Base-by-base conservation (phyloP, 2,797 vertebrate genomes). In the Myotis pilosus region DNA sequence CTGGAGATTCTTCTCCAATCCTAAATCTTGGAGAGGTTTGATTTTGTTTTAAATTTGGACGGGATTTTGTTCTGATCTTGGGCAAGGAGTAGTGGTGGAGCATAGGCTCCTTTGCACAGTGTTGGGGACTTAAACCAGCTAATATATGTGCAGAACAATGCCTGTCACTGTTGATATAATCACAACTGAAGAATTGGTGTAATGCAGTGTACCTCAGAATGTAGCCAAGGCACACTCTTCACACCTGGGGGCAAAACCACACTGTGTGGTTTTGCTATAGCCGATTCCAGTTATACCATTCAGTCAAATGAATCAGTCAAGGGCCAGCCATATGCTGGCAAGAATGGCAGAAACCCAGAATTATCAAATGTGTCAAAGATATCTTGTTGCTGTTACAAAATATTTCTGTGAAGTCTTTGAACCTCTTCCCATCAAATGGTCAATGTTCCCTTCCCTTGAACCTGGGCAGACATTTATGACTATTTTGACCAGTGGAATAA, bases 141-240 rank as follows among this genome's bases (percentile, higher is more conserved):
- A 72, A 69, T 25, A 5, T 16, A 62, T 19, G 25, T 30, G 6
- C 8, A 41, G 55, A 47, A 82, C 15, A 7, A 23, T 10, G 11
- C 23, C 25, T 68, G 6, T 23, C 38, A 79, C 15, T 68, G 62
- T 33, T 79, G 41, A 60, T 20, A 62, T 10, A 69, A 53, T 74
- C 84, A 84, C 49, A 86, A 28, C 51, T 62, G 85, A 91, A 86
- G 82, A 96, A 80, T 75, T 16, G 69, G 53, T 71, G 28, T 57
- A 49, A 51, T 16, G 71, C 6, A 44, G 93, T 5, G 17, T 17
- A n/a, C n/a, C 47, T 8, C 8, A 41, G 83, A 94, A 94, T 87
- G 75, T 71, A 75, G 68, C 38, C 9, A 8, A 11, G 57, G 82
- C 33, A 41, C 41, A 60, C 12, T 75, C 81, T 74, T 84, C 78